A percentile compares a stretch with the other conserved stretches of the same genome.
Evolutionary conservation across 2,888 invertebrate species (phyloP).

Genomic region (Caenorhabditis drosophilae): DNA sequence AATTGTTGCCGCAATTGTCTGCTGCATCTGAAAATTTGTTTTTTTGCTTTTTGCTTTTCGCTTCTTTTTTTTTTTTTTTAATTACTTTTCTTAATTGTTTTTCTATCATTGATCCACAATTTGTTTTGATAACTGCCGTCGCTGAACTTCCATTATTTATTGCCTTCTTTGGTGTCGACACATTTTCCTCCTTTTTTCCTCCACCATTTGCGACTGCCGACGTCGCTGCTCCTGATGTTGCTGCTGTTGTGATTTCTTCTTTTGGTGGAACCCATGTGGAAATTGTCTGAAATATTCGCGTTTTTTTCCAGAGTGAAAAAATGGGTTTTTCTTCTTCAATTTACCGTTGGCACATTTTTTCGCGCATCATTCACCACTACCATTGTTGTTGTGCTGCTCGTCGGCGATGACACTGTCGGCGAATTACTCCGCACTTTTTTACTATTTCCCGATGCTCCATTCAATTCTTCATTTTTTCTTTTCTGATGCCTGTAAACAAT

Average conservation of each 20-base stretch:
- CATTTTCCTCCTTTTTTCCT: constrained; percentile 3
- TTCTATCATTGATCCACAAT: not conserved
- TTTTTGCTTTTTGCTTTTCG: not conserved
- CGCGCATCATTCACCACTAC: constrained; percentile 19
- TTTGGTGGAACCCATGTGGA: constrained; percentile 39
- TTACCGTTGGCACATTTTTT: constrained; percentile 8
- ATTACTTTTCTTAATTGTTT: constrained; percentile 5
- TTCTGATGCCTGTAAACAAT: not conserved
- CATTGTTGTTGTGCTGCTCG: constrained; percentile 14
- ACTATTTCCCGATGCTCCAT: not conserved
- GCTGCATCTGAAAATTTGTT: constrained; percentile 1
- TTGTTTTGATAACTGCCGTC: constrained; percentile 23
- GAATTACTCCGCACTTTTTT: constrained; percentile 10
- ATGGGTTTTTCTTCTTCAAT: too few relatives aligned
- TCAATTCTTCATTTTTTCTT: not conserved
- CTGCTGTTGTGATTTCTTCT: constrained; percentile 21
- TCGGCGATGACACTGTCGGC: constrained; percentile 2
- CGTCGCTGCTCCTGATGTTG: not conserved
- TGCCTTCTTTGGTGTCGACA: constrained; percentile 11
- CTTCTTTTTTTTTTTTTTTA: not conserved
- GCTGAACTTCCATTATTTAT: too few relatives aligned
- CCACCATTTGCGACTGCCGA: constrained; percentile 1
- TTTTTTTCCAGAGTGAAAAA: too few relatives aligned
- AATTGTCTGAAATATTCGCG: constrained; percentile 19
- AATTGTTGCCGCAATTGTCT: not conserved